phyloP scores from a whole-genome alignment of 1,140 invertebrate genomes.

The silkworm (Bombyx mori) region ASM3026992v2 NC_085122.1:9183501-9184000 shows the following conservation, averaged over 20 bases:
- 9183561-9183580: slow-evolving; percentile 41
- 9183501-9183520: slow-evolving; percentile 17
- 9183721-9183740: slow-evolving; percentile 45
- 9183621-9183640: slow-evolving; percentile 68
- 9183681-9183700: slow-evolving; percentile 44
- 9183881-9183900: slow-evolving; percentile 75
- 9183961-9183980: slow-evolving; percentile 51
- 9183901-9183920: slow-evolving; percentile 67
- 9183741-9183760: slow-evolving; percentile 52
- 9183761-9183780: slow-evolving; percentile 46
- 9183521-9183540: slow-evolving; percentile 21
- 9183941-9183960: slow-evolving; percentile 45
- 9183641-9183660: slow-evolving; percentile 50
- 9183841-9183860: slow-evolving; percentile 71
- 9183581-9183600: slow-evolving; percentile 27
- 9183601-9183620: slow-evolving; percentile 59
- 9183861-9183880: slow-evolving; percentile 85
- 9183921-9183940: slow-evolving; percentile 45
- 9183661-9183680: slow-evolving; percentile 69
- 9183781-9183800: slow-evolving; percentile 36
- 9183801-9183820: slow-evolving; percentile 36
- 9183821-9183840: slow-evolving; percentile 45
- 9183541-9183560: slow-evolving; percentile 11
- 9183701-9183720: slow-evolving; percentile 55
- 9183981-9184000: slow-evolving; percentile 59